Base-by-base conservation (phyloP, 2,888 invertebrate genomes). In the Epistrophe grossulariae region DNA sequence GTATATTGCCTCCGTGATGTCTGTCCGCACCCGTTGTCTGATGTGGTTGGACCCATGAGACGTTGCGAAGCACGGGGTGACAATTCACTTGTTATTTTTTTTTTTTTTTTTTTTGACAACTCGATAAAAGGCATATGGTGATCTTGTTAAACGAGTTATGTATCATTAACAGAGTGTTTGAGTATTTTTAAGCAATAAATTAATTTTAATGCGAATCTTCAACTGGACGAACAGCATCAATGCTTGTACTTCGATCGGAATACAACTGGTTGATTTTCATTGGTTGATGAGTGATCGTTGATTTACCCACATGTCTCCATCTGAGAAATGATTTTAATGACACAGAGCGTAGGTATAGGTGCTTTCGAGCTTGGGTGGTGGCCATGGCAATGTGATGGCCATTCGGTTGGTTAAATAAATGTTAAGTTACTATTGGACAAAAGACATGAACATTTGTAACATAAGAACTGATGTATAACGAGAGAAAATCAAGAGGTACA, bases 101-200 rank as follows among this genome's bases (percentile, higher is more conserved):
- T n/a, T 9, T 57, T 84, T 68, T 35, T 68, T 19, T 9, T 8
- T n/a, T n/a, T 11, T 81, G 82, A 82, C 70, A 74, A 73, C 68
- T 45, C 38, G 43, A 38, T 31, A 45, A 48, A 71, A 45, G 76
- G 77, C 84, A 73, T 78, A 84, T 78, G 84, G 84, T 77, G 81
- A 81, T 84, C 64, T 78, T 55, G 81, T 77, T 78, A 70, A 82
- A 85, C 82, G 73, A 70, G 85, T 84, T 84, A 35, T 35, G 35
- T 35, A 77, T 81, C 81, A 81, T 84, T 72, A 81, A 78, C 66
- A 76, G 76, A 55, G 76, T 55, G 70, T 74, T 76, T 45, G 72
- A 59, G 64, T 84, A 77, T 80, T 84, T n/a, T 77, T 60, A 45
- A 77, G 84, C 66, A 85, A 85, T 81, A 78, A 81, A 81, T 85